Conservation (phyloP, 2,888 invertebrate species). For the Oscheius sp. region DNA sequence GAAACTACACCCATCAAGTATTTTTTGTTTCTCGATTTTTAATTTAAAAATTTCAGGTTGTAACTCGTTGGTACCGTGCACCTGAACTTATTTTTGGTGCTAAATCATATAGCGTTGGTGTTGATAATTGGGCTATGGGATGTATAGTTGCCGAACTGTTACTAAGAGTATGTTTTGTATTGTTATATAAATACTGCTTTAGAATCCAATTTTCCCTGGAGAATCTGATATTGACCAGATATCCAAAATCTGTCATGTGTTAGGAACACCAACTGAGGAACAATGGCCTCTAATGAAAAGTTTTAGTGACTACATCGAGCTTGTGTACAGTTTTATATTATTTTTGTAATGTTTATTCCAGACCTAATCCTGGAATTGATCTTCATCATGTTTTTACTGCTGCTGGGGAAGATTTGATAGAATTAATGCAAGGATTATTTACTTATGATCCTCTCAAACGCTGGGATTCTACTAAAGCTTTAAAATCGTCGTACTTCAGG, state of each 20-base stretch:
- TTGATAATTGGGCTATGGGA: slow-evolving; percentile 99
- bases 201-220: slow-evolving; percentile 91
- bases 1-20: slow-evolving; percentile 89
- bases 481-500: slow-evolving; percentile 66
- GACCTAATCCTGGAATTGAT: slow-evolving; percentile 27
- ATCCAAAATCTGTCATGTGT: slow-evolving; percentile 90
- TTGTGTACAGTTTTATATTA: slow-evolving; percentile 79
- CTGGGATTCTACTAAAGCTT: slow-evolving; percentile 58
- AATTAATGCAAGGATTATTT: slow-evolving; percentile 78
- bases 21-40: not conserved
- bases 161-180: slow-evolving; percentile 73
- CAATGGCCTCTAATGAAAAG: slow-evolving; percentile 84
- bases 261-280: slow-evolving; percentile 92
- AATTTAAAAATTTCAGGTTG: slow-evolving; percentile 59
- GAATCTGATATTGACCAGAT: slow-evolving; percentile 97
- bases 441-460: slow-evolving; percentile 66
- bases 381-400: slow-evolving; percentile 93
- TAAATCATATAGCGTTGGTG: slow-evolving; percentile 91
- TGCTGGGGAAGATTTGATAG: slow-evolving; percentile 88
- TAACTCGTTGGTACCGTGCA: slow-evolving; percentile 71
- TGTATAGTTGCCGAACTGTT: slow-evolving; percentile 94
- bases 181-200: not conserved
- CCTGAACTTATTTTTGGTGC: slow-evolving; percentile 96
- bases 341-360: slow-evolving; percentile 67
- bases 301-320: slow-evolving; percentile 90